Percentiles rank a stretch among this genome's conserved stretches.
These are phyloP conservation scores for Temnothorax nylanderi DNA, from an alignment of 1,140 invertebrate species.

Conservation along the genomic window DNA sequence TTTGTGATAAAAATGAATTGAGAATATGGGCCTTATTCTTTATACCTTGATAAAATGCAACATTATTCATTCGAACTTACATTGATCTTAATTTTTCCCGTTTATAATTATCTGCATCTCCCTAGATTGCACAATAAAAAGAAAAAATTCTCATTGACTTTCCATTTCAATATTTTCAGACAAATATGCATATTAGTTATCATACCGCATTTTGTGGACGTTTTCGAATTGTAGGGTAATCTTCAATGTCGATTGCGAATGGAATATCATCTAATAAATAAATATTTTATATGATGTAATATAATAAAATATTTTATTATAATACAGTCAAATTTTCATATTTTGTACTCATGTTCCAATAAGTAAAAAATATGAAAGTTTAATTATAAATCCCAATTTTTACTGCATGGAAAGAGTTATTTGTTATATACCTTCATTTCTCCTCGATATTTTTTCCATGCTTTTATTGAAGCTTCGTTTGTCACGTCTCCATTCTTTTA, in stretches of 20 bases:
- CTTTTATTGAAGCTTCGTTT: slow-evolving; percentile 74
- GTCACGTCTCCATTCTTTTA: slow-evolving; percentile 77
- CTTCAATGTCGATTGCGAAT: slow-evolving; percentile 69
- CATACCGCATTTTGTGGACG: slow-evolving; percentile 59
- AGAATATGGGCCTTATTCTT: not conserved
- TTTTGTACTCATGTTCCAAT: not conserved
- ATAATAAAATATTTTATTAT: slow-evolving; percentile 27
- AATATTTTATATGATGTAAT: slow-evolving; percentile 22
- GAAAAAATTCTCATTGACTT: not conserved
- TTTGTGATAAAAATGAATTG: no score
- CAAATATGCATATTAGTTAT: slow-evolving; percentile 36
- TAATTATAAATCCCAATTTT: not conserved
- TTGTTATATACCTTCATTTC: slow-evolving; percentile 73
- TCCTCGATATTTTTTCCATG: slow-evolving; percentile 73
- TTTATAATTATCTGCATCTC: slow-evolving; percentile 13
- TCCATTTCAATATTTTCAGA: slow-evolving; percentile 23
- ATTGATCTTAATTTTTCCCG: slow-evolving; percentile 34
- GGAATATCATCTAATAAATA: slow-evolving; percentile 73
- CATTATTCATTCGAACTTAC: slow-evolving; percentile 61
- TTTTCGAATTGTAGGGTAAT: slow-evolving; percentile 57
- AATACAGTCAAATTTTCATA: not conserved
- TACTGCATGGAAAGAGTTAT: not conserved
- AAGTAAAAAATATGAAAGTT: not conserved
- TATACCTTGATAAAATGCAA: not conserved
- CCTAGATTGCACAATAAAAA: slow-evolving; percentile 44